Evolutionary conservation across 2,888 invertebrate genomes (phyloP), one percentile per base, ranked within the genome.

Genomic region (Silvanus unidentatus): DNA sequence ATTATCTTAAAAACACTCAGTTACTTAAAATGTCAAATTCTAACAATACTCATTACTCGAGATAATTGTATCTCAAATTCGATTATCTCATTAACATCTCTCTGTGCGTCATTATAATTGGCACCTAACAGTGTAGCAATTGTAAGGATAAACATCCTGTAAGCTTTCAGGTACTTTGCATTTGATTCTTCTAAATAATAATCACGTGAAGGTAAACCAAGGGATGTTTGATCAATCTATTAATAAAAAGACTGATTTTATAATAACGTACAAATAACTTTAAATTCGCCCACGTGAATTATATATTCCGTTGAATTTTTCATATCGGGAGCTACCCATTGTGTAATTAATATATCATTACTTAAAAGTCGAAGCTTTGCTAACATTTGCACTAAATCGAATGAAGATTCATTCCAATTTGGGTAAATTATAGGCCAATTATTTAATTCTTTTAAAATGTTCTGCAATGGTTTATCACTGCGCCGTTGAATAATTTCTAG

Each of bases 221-320:
- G 73, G 39, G 83, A 84, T 0, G 92, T 88, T 72, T 95, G 93
- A 71, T 95, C 93, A 59, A 95, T 81, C 77, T 93, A 79, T 48
- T 61, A 63, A 36, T 42, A 36, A 15, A 32, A 11, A 43, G 8
- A 11, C 4, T 4, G 37, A 4, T 22, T 5, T 14, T 5, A 22
- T 22, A 5, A 22, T 22, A 32, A 5, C n/a, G n/a, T 12, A 4
- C 32, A 9, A 32, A 32, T 32, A 9, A 34, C 42, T 44, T 44
- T 44, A 28, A 42, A 14, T 13, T 32, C 36, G 48, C 53, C 60
- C 64, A 81, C 83, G 73, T 84, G 80, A 45, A 96, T 86, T 3
- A 95, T 82, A 69, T 92, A 89, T 61, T 86, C 82, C 60, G 89
- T 85, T 5, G 94, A 93, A 69, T 95, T 89, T 66, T 90, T 90